A percentile compares a stretch with the other conserved stretches of the same genome.
Evolutionary conservation across 2,797 vertebrate species (phyloP).

Genomic region (Benthosema pterotum): DNA sequence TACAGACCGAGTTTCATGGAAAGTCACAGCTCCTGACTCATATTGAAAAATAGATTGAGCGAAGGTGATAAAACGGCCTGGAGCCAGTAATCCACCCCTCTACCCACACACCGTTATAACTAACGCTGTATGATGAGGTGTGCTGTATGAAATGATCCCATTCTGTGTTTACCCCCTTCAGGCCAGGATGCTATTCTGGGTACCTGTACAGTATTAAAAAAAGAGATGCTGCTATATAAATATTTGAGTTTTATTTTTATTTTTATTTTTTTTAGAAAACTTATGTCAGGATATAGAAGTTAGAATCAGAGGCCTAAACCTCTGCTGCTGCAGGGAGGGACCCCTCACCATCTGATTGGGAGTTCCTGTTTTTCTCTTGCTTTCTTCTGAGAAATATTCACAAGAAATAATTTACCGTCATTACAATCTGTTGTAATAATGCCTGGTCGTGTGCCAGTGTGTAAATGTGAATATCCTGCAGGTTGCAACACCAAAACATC

Average conservation of each 20-base stretch:
- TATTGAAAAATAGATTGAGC: slow-evolving; percentile 32
- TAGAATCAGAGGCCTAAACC: no score
- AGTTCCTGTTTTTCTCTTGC: slow-evolving; percentile 76
- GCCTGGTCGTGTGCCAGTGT: background rate
- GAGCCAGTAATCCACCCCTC: background rate
- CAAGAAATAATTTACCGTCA: slow-evolving; percentile 33
- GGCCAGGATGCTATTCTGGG: no score
- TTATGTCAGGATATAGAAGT: no score
- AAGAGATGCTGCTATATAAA: no score
- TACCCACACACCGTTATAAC: slow-evolving; percentile 26
- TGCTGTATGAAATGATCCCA: slow-evolving; percentile 57
- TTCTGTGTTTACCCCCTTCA: no score
- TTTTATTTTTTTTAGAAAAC: no score
- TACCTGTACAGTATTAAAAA: no score
- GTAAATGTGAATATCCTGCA: slow-evolving; percentile 34
- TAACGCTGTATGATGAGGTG: slow-evolving; percentile 61
- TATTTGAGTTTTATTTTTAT: no score
- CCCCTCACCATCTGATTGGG: slow-evolving; percentile 43
- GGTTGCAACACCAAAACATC: slow-evolving; percentile 59
- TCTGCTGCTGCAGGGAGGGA: slow-evolving; percentile 62
- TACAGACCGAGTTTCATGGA: slow-evolving; percentile 30
- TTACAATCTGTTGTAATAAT: slow-evolving; percentile 51
- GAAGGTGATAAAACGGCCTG: background rate
- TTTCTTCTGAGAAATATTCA: slow-evolving; percentile 59
- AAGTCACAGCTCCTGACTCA: slow-evolving; percentile 17